Evolutionary conservation across 2,113 vertebrate genomes (phyloP), one percentile per base, ranked within the genome.

Genomic region (Notothenia rossii): DNA sequence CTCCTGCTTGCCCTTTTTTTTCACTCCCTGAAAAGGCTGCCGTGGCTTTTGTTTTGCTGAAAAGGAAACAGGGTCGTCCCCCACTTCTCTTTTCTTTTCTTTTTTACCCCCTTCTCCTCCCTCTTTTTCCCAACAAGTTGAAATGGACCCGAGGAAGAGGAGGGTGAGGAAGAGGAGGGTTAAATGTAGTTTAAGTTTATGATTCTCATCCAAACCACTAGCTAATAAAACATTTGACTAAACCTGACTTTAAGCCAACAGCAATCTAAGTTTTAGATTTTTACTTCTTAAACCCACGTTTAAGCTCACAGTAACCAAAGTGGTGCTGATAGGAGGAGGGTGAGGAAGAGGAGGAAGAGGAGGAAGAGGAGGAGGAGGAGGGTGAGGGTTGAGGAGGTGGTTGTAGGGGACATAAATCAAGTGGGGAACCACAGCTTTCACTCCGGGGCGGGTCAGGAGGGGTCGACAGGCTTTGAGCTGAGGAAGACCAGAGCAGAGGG

Each of bases 371-470:
- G 25, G 25, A 25, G 25, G 25, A 25, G 25, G 25, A 95, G 20
- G 17, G 36, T 6, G 59, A n/a, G 59, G 59, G 36, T 36, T 92
- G 91, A 90, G 95, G 72, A 92, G 92, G 93, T 50, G 59, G 7
- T 25, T 68, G 66, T 14, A 93, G 91, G 88, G 91, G 93, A 95
- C 96, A 96, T 97, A 97, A 97, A 97, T 98, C 97, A 97, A 94
- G 94, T 92, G 83, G 86, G 50, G 95, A 95, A 96, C 90, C 94
- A 91, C 95, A 86, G 95, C 93, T 95, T 85, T 91, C 94, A 90
- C 90, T 94, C 87, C 10, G 88, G 89, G 79, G 80, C 14, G 20
- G 56, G 80, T 78, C 72, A 93, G 96, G 95, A 84, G 93, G 96
- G 96, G 77, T 96, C 89, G 91, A 63, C 86, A 83, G 76, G 80